These are phyloP conservation scores for Platyrinchus mystaceus DNA, from an alignment of 2,797 vertebrate species.

Conservation along the genomic window DNA sequence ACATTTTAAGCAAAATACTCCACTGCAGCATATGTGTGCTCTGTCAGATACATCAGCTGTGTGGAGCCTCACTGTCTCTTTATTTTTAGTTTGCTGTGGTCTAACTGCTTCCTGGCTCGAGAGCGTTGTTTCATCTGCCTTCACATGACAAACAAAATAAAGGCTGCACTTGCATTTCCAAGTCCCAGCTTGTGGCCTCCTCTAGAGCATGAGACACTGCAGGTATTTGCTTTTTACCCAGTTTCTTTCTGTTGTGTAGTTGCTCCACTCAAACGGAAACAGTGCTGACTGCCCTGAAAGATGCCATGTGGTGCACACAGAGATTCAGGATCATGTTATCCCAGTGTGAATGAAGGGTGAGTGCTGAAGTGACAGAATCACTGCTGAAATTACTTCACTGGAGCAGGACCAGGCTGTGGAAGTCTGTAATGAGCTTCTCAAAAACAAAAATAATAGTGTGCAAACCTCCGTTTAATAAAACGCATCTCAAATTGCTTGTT, in stretches of 20 bases:
- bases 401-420: background rate
- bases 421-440: background rate
- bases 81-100: constrained; percentile 60
- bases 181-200: background rate
- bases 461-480: background rate
- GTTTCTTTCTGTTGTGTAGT: background rate
- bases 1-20: background rate
- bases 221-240: background rate
- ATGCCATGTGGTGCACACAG: background rate
- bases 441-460: background rate
- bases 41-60: background rate
- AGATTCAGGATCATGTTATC: background rate
- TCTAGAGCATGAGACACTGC: background rate
- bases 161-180: background rate
- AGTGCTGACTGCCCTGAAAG: background rate
- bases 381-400: background rate
- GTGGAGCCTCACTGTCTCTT: background rate
- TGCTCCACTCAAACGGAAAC: background rate
- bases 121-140: background rate
- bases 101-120: constrained; percentile 28
- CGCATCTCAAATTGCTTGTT: background rate
- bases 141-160: background rate
- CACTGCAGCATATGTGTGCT: background rate
- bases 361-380: background rate
- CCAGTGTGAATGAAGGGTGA: background rate